Evolutionary conservation across 2,888 invertebrate species (phyloP).

Genomic region (Hemistola chrysoprasaria): DNA sequence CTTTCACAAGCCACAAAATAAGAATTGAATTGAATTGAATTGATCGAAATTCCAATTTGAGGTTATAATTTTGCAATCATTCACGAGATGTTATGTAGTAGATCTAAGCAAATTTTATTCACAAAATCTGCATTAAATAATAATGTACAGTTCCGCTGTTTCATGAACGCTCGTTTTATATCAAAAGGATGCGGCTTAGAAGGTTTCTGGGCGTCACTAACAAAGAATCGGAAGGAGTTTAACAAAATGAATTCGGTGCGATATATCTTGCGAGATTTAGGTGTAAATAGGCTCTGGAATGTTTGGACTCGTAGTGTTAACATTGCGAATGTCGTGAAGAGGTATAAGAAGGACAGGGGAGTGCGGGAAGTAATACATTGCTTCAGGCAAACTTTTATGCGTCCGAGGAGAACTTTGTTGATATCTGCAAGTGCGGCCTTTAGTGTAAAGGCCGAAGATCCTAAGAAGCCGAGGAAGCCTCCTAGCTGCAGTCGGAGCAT

Average conservation of each 20-base stretch:
- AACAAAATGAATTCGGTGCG: conserved; percentile 54
- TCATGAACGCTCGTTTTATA: conserved; percentile 37
- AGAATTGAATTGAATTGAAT: too few species aligned
- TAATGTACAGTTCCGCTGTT: conserved; percentile 38
- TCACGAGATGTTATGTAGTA: conserved; percentile 59
- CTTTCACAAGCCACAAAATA: too few species aligned
- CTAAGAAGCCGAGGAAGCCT: conserved; percentile 21
- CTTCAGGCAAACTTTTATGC: conserved; percentile 59
- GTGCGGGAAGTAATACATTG: conserved; percentile 64
- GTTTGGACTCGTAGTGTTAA: conserved; percentile 58
- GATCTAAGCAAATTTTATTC: conserved; percentile 50
- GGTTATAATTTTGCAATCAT: conserved; percentile 64
- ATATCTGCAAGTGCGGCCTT: conserved; percentile 68
- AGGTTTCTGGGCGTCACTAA: conserved; percentile 31
- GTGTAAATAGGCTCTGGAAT: conserved; percentile 56
- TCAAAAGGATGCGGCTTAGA: conserved; percentile 48
- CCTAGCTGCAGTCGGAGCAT: conserved; percentile 52
- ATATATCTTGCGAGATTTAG: conserved; percentile 58
- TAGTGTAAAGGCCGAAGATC: conserved; percentile 45
- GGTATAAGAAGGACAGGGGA: conserved; percentile 57
- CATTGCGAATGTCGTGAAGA: conserved; percentile 56
- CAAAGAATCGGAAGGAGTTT: conserved; percentile 30
- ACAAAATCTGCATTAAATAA: conserved; percentile 37
- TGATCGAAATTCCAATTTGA: conserved; percentile 34
- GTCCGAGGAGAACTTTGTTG: conserved; percentile 57